Conservation (phyloP, 1,140 invertebrate species). For the Andrena cerasifolii region DNA sequence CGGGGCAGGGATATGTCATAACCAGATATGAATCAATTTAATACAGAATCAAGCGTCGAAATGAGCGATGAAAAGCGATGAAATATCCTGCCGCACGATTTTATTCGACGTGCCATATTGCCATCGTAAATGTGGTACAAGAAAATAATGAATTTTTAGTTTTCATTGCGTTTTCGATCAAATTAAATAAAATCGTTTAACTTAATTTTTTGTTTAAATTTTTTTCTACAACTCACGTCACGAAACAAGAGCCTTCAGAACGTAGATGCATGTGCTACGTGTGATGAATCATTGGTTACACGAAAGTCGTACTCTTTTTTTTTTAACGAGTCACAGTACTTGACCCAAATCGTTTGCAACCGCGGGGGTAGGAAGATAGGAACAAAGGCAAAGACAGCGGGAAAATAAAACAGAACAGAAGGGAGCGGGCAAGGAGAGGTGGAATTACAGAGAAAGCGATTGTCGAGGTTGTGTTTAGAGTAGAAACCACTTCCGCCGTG, state of each 20-base stretch:
- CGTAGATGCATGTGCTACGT: constrained; percentile 14
- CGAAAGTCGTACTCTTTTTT: constrained; percentile 40
- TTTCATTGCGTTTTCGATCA: no score
- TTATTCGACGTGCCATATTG: no score
- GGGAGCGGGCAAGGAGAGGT: constrained; percentile 26
- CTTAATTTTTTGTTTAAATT: no score
- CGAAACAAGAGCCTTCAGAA: constrained; percentile 9
- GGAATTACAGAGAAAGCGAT: constrained; percentile 41
- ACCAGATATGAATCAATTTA: no score
- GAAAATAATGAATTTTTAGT: no score
- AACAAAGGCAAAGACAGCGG: constrained; percentile 37
- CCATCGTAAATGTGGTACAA: no score
- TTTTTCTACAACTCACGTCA: no score
- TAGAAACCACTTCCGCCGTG: constrained; percentile 37
- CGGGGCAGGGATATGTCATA: no score
- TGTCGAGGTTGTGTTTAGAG: constrained; percentile 30
- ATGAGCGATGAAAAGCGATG: no score
- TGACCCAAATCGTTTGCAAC: constrained; percentile 45
- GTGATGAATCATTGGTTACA: constrained; percentile 11
- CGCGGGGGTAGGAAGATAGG: constrained; percentile 24
- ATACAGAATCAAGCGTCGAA: no score
- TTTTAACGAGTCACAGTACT: constrained; percentile 30
- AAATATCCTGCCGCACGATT: no score
- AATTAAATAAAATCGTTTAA: no score
- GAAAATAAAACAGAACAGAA: constrained; percentile 36